Percentiles rank a stretch among this genome's conserved stretches.
These are phyloP conservation scores for Pocillopora grandis DNA, from an alignment of 92 coral and sea anemone species.

Conservation along the genomic window DNA sequence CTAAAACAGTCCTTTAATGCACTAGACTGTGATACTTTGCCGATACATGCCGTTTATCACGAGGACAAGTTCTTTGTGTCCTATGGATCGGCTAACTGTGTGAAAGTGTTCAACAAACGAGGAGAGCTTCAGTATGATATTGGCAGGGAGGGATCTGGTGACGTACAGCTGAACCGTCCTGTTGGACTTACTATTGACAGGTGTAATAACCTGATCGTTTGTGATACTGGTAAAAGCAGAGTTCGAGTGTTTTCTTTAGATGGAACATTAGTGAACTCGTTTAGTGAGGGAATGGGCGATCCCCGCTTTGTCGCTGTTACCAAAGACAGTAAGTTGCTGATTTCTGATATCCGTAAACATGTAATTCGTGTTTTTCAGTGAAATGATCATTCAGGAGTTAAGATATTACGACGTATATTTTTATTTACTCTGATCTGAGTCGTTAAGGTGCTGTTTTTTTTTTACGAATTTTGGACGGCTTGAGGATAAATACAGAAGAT, in stretches of 20 bases:
- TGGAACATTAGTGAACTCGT: not conserved
- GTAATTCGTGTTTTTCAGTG: too few relatives aligned
- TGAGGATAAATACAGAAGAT: too few relatives aligned
- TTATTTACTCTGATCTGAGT: too few relatives aligned
- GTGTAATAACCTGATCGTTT: not conserved
- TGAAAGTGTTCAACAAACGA: slow-evolving; percentile 46
- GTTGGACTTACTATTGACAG: slow-evolving; percentile 6
- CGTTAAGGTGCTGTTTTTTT: too few relatives aligned
- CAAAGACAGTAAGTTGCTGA: too few relatives aligned
- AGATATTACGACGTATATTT: too few relatives aligned
- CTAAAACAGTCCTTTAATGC: not conserved
- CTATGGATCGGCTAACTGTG: not conserved
- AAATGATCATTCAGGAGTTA: too few relatives aligned
- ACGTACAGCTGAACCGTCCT: slow-evolving; percentile 35
- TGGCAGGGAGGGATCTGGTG: slow-evolving; percentile 27
- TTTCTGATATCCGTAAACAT: too few relatives aligned
- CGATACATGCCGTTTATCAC: not conserved
- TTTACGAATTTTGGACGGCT: too few relatives aligned
- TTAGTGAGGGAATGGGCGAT: too few relatives aligned
- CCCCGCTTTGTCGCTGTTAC: too few relatives aligned
- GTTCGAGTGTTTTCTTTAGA: not conserved
- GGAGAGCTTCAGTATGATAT: slow-evolving; percentile 41
- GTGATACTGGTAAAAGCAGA: not conserved
- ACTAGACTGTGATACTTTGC: not conserved
- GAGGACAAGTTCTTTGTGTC: not conserved